Evolutionary conservation across 2,113 vertebrate species (phyloP).

Genomic region (Telmatochromis sp.): DNA sequence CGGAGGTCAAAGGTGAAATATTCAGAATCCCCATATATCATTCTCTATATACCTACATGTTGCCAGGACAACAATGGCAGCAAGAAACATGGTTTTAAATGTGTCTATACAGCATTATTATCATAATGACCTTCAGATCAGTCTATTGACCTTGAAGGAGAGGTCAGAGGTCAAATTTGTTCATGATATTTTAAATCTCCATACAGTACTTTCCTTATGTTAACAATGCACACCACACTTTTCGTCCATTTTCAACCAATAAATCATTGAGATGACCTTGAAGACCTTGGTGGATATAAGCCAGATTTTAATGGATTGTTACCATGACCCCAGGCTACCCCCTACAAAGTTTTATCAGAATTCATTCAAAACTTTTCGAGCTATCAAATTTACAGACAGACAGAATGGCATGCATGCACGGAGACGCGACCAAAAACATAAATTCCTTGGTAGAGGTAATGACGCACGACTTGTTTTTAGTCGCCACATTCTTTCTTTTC

Average conservation of each 20-base stretch:
- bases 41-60: not conserved
- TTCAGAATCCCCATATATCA: not conserved
- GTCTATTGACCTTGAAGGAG: not conserved
- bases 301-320: not conserved
- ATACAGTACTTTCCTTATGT: not conserved
- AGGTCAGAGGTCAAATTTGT: not conserved
- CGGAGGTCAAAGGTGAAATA: not conserved
- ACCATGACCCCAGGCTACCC: not conserved
- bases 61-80: not conserved
- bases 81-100: not conserved
- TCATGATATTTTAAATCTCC: not conserved
- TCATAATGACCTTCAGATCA: not conserved
- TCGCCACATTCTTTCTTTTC: not conserved
- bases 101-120: not conserved
- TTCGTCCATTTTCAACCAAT: not conserved
- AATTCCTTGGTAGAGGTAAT: rapidly evolving
- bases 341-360: not conserved
- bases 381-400: not conserved
- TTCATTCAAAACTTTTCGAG: not conserved
- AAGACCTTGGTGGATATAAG: not conserved
- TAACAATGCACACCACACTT: not conserved
- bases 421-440: not conserved
- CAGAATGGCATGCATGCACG: not conserved
- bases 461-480: not conserved
- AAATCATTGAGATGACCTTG: not conserved